phyloP scores from a whole-genome alignment of 1,140 invertebrate genomes.

The Platyscapa corneri region DNA sequence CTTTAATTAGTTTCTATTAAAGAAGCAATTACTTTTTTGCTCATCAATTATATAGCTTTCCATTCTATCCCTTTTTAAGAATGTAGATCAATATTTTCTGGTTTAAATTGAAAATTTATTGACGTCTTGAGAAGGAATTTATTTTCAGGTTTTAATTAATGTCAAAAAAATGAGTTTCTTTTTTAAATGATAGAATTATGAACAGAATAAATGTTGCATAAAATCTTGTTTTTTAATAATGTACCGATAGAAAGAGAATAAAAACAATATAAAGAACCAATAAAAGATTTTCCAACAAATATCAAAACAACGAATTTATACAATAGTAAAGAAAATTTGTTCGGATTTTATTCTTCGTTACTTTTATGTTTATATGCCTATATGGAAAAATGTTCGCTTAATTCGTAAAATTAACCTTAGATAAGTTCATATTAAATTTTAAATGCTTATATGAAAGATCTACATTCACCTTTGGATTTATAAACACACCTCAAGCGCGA shows the following conservation, averaged over 20 bases:
- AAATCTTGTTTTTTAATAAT: neutral
- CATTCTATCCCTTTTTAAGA: neutral
- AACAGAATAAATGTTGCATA: neutral
- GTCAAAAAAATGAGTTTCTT: neutral
- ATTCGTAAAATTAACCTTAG: neutral
- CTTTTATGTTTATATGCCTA: neutral
- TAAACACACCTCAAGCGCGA: neutral
- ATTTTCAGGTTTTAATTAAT: neutral
- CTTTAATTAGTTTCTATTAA: conserved; percentile 10
- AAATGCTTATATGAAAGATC: neutral
- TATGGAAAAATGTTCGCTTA: neutral
- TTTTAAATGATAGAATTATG: neutral
- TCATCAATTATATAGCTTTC: conserved; percentile 10
- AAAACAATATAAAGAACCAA: neutral
- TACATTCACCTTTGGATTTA: neutral
- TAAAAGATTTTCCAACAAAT: neutral
- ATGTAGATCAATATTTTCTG: conserved; percentile 11
- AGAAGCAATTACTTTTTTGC: conserved; percentile 2
- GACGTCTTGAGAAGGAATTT: neutral
- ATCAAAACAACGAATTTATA: no score
- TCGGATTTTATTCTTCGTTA: no score
- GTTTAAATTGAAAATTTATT: neutral
- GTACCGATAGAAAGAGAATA: neutral
- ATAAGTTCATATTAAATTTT: neutral
- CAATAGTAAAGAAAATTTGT: no score